phyloP scores from a whole-genome alignment of 1,140 invertebrate genomes.

The Drosophila willistoni region DNA sequence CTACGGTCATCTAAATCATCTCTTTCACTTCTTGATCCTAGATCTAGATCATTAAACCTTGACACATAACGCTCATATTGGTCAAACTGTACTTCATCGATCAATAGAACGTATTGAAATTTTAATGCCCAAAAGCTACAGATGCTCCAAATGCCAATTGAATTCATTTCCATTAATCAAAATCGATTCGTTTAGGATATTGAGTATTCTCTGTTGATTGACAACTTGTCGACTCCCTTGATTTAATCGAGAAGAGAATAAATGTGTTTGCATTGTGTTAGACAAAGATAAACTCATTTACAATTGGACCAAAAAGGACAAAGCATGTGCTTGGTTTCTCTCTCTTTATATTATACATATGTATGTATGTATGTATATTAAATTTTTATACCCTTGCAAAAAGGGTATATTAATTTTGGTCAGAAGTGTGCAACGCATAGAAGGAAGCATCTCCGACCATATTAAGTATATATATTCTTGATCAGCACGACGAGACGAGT shows the following conservation, averaged over 20 bases:
- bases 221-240: conserved; percentile 4
- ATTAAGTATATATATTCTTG: too few relatives aligned
- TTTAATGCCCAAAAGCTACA: not conserved
- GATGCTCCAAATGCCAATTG: not conserved
- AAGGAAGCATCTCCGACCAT: too few relatives aligned
- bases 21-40: not conserved
- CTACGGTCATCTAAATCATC: not conserved
- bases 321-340: too few relatives aligned
- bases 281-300: too few relatives aligned
- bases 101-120: not conserved
- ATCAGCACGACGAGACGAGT: too few relatives aligned
- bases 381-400: too few relatives aligned
- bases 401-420: too few relatives aligned
- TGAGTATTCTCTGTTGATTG: not conserved
- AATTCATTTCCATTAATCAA: not conserved
- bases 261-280: not conserved
- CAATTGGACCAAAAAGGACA: too few relatives aligned
- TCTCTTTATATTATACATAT: too few relatives aligned
- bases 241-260: not conserved
- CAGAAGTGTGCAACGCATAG: too few relatives aligned
- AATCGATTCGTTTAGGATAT: not conserved
- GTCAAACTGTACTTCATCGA: not conserved
- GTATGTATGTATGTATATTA: too few relatives aligned
- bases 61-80: not conserved
- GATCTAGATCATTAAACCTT: not conserved